Base-by-base conservation (phyloP, 2,888 invertebrate species). In the Diaperis boleti region DNA sequence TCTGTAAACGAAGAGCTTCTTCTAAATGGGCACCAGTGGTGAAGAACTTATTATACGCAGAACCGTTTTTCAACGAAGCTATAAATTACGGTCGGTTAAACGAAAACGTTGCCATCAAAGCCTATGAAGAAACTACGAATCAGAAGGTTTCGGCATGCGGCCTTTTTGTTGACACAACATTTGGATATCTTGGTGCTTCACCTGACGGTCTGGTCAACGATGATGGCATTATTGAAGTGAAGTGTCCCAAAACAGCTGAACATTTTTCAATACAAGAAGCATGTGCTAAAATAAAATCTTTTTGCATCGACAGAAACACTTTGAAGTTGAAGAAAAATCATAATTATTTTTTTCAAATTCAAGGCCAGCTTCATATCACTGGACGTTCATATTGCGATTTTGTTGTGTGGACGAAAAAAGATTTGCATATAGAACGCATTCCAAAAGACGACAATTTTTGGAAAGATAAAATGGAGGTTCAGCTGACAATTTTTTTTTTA, bases 261-360 rank as follows among this genome's bases (percentile, higher is more conserved):
- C 20, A 26, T 14, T 8, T 26, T n/a, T 41, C 41, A n/a, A 54
- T 54, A 13, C n/a, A n/a, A 11, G 33, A 33, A 31, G 22, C 15
- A 14, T 2, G 13, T n/a, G 26, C 5, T 17, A 50, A 10, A 8
- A 15, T 35, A 1, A 33, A 50, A 14, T 10, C 39, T 39, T 52
- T 22, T 35, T 41, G 41, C 26, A 41, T 41, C 17, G 31, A 60
- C 54, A 59, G 10, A 33, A 31, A 31, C 14, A 52, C 26, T 39
- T 11, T 11, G 6, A 11, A 15, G 33, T 26, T 26, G 31, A 26
- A 50, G 14, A 37, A n/a, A n/a, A n/a, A n/a, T n/a, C n/a, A n/a
- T n/a, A n/a, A n/a, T n/a, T n/a, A n/a, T n/a, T n/a, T n/a, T n/a
- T n/a, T n/a, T n/a, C n/a, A n/a, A n/a, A n/a, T n/a, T n/a, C n/a